phyloP scores from a whole-genome alignment of 2,113 vertebrate genomes.

The Xenus cinereus region DNA sequence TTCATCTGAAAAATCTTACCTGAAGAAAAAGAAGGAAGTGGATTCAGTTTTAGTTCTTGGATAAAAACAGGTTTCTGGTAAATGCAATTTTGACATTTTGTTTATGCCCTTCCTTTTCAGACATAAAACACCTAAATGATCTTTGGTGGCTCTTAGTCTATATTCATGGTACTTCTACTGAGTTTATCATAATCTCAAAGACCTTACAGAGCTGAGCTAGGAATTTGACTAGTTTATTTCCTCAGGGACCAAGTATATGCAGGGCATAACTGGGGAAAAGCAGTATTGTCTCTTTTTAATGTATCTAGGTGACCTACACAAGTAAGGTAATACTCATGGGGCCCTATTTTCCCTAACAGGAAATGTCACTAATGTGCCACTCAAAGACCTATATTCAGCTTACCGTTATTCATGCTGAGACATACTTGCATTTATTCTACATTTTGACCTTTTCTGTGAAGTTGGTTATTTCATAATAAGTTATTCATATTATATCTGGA shows the following conservation, averaged over 20 bases:
- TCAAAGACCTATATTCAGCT: neutral
- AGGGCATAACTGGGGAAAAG: neutral
- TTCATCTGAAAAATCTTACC: neutral
- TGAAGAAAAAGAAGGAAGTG: neutral
- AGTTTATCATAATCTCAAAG: neutral
- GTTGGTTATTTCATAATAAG: slow-evolving; percentile 22
- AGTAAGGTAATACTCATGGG: neutral
- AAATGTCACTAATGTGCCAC: neutral
- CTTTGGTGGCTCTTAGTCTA: neutral
- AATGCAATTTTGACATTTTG: neutral
- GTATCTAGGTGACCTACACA: neutral
- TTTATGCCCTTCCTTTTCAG: neutral
- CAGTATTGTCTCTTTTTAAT: neutral
- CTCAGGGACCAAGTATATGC: neutral
- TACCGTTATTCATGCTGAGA: neutral
- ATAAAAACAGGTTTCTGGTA: neutral
- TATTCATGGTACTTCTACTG: neutral
- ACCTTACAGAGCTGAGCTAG: neutral
- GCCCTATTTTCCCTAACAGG: neutral
- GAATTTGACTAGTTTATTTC: neutral
- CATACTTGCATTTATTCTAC: neutral
- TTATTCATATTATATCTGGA: neutral
- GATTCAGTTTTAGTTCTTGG: neutral
- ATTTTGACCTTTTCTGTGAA: slow-evolving; percentile 35
- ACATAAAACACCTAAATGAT: neutral